Evolutionary conservation across 2,888 invertebrate genomes (phyloP).

Genomic region (Apodemia duryi): DNA sequence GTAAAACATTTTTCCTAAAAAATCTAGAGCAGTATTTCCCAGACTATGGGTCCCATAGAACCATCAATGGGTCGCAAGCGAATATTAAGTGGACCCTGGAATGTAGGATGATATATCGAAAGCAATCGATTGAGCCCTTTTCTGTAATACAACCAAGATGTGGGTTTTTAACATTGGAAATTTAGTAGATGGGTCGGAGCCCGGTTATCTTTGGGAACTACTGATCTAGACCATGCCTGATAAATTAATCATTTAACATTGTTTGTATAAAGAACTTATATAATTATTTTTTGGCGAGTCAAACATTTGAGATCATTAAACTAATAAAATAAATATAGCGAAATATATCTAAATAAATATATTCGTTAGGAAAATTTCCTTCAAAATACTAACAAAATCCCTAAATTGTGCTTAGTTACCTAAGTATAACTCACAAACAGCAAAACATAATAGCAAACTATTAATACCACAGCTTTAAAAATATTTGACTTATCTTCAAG

Average conservation of each 20-base stretch:
- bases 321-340: conserved; percentile 4
- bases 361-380: background rate
- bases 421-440: conserved; percentile 25
- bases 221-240: background rate
- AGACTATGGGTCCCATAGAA: too few relatives aligned
- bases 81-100: too few relatives aligned
- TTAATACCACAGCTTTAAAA: conserved; percentile 41
- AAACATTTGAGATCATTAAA: conserved; percentile 3
- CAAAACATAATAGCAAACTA: conserved; percentile 29
- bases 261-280: background rate
- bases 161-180: too few relatives aligned
- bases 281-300: background rate
- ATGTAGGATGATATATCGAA: too few relatives aligned
- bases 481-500: background rate
- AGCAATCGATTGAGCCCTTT: too few relatives aligned
- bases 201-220: too few relatives aligned
- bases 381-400: conserved; percentile 16
- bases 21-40: background rate
- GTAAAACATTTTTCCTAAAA: background rate
- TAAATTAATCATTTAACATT: background rate
- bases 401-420: conserved; percentile 26
- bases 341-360: background rate
- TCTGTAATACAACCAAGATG: too few relatives aligned
- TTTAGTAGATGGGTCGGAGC: too few relatives aligned
- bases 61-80: too few relatives aligned